phyloP scores from a whole-genome alignment of 1,140 invertebrate genomes.

The Leptoteleia sp. region DNA sequence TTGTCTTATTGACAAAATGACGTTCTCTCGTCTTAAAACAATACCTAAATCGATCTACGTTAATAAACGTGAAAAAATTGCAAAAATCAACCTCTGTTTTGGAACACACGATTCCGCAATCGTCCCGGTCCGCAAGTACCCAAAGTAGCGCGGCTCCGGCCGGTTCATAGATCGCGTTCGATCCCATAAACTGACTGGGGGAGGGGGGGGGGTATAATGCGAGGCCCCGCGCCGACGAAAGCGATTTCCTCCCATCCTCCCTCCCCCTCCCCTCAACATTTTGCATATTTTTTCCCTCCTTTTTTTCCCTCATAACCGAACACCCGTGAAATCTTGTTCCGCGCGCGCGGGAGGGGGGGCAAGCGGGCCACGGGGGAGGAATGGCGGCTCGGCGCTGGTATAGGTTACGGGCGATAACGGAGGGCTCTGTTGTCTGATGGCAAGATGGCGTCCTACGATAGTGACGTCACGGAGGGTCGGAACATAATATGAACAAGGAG shows the following conservation, averaged over 20 bases:
- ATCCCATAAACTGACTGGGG: conserved; percentile 52
- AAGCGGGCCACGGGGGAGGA: conserved; percentile 56
- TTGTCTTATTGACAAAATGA: no score
- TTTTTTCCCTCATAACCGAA: conserved; percentile 20
- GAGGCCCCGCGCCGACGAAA: conserved; percentile 51
- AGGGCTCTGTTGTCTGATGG: conserved; percentile 80
- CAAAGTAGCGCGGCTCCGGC: conserved; percentile 5
- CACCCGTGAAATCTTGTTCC: conserved; percentile 50
- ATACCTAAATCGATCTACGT: no score
- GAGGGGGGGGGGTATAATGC: conserved; percentile 37
- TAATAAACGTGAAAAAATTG: no score
- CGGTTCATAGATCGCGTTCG: conserved; percentile 31
- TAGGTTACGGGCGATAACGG: conserved; percentile 75
- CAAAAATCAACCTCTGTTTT: no score
- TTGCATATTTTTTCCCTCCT: no score
- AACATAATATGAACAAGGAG: conserved; percentile 63
- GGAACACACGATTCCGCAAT: no score
- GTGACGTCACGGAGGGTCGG: conserved; percentile 78
- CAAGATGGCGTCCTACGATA: conserved; percentile 82
- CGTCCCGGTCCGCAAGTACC: no score
- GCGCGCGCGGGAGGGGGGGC: conserved; percentile 48
- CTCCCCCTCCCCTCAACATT: no score
- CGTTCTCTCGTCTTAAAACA: no score
- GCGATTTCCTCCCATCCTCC: no score
- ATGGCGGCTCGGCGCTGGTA: conserved; percentile 54